phyloP scores from a whole-genome alignment of 2,888 invertebrate genomes.

The Eucera pruinosa region DNA sequence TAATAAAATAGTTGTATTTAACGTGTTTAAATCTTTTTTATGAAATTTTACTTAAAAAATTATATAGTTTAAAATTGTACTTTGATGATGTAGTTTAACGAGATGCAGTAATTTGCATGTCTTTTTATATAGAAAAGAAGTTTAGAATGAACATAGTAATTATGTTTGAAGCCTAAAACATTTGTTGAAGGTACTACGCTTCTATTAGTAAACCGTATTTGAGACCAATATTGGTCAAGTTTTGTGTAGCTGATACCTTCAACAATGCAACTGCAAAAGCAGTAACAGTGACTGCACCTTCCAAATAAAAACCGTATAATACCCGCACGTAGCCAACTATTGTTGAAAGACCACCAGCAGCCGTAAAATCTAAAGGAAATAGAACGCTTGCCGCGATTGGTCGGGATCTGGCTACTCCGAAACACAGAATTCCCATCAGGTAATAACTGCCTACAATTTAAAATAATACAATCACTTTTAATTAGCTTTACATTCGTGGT shows the following conservation, averaged over 20 bases:
- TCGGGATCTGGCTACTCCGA: constrained; percentile 86
- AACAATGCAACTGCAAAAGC: constrained; percentile 87
- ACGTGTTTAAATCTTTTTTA: neutral
- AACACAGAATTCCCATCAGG: constrained; percentile 86
- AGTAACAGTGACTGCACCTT: constrained; percentile 88
- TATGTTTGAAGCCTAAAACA: neutral
- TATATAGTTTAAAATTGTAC: too few relatives aligned
- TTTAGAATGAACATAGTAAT: too few relatives aligned
- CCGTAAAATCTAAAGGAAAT: constrained; percentile 90
- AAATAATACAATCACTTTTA: constrained; percentile 14
- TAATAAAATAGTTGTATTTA: neutral
- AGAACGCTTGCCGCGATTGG: constrained; percentile 86
- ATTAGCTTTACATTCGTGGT: neutral
- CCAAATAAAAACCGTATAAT: constrained; percentile 88
- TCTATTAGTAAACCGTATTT: constrained; percentile 86
- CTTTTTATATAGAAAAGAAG: neutral
- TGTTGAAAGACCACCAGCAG: constrained; percentile 88
- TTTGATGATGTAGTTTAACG: neutral
- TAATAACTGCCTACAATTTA: constrained; percentile 85
- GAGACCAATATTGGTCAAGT: constrained; percentile 86
- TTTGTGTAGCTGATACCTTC: constrained; percentile 86
- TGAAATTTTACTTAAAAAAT: neutral
- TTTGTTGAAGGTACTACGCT: constrained; percentile 40
- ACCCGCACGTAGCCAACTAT: constrained; percentile 87
- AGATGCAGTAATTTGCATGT: too few relatives aligned